A percentile compares a stretch with the other conserved stretches of the same genome.
phyloP scores from a whole-genome alignment of 2,797 vertebrate species.

The Sciaenops ocellatus region DNA sequence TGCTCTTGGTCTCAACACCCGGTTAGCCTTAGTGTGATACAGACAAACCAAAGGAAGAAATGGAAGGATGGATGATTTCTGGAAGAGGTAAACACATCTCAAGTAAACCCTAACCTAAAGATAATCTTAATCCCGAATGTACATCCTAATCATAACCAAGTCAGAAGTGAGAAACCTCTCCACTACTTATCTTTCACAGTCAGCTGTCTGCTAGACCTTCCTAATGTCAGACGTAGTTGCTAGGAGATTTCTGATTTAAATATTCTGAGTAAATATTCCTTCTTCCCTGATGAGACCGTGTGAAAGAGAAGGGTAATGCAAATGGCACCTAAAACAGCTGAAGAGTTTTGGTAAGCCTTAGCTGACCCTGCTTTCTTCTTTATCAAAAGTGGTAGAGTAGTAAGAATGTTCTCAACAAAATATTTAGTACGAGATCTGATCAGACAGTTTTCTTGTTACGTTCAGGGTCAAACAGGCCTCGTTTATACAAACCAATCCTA shows the following conservation, averaged over 20 bases:
- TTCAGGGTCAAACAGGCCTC: conserved; percentile 8
- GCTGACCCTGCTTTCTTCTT: conserved; percentile 5
- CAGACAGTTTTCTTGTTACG: background rate
- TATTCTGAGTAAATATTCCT: too few species aligned
- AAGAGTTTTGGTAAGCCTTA: background rate
- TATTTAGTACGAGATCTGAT: background rate
- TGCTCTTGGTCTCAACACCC: too few species aligned
- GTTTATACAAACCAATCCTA: conserved; percentile 11
- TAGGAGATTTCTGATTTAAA: conserved; percentile 17
- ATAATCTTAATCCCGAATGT: background rate
- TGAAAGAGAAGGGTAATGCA: background rate
- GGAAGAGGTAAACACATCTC: background rate
- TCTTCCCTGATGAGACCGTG: too few species aligned
- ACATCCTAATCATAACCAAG: background rate
- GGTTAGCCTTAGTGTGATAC: too few species aligned
- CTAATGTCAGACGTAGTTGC: conserved; percentile 21
- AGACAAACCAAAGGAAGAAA: too few species aligned
- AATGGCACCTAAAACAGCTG: background rate
- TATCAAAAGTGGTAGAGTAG: background rate
- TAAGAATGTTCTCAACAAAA: conserved; percentile 15
- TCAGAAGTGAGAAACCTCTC: background rate
- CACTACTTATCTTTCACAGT: background rate
- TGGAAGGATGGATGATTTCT: too few species aligned
- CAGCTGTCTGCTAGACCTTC: background rate
- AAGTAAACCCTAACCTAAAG: background rate